phyloP scores from a whole-genome alignment of 2,797 vertebrate genomes.

The Rhyacichthys aspro region DNA sequence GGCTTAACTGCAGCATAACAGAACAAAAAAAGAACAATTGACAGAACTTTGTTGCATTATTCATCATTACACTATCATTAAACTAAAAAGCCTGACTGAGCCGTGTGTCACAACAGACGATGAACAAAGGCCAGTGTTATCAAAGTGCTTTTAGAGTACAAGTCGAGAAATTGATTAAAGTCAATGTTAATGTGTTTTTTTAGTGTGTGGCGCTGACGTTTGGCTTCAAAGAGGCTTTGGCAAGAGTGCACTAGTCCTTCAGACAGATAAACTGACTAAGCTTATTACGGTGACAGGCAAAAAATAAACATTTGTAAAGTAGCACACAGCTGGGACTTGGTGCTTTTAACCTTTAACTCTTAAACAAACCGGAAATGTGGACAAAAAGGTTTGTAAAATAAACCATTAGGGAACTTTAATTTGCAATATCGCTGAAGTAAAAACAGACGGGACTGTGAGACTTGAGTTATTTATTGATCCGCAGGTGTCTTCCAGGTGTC shows the following conservation, averaged over 20 bases:
- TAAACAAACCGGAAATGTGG: not conserved
- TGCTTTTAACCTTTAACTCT: conserved; percentile 9
- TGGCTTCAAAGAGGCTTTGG: conserved; percentile 41
- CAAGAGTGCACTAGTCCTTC: conserved; percentile 20
- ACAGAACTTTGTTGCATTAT: conserved; percentile 37
- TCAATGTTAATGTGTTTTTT: conserved; percentile 4
- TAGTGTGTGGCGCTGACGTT: conserved; percentile 10
- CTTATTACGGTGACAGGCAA: conserved; percentile 53
- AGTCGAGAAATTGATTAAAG: conserved; percentile 23
- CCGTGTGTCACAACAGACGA: conserved; percentile 14
- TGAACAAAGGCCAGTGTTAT: conserved; percentile 28
- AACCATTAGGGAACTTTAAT: not conserved
- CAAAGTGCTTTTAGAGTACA: conserved; percentile 12
- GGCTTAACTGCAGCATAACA: too few species aligned
- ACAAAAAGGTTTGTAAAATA: not conserved
- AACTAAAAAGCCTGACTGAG: conserved; percentile 9
- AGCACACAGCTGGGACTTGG: conserved; percentile 32
- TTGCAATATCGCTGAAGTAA: conserved; percentile 2
- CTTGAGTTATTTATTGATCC: conserved; percentile 37
- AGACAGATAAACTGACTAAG: conserved; percentile 46
- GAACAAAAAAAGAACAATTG: conserved; percentile 5
- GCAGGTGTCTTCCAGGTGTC: conserved; percentile 5
- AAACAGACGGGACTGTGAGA: not conserved
- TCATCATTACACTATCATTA: conserved; percentile 22
- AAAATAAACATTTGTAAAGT: conserved; percentile 34